Evolutionary conservation across 1,140 invertebrate species (phyloP).

Genomic region (Mylabris phalerata): DNA sequence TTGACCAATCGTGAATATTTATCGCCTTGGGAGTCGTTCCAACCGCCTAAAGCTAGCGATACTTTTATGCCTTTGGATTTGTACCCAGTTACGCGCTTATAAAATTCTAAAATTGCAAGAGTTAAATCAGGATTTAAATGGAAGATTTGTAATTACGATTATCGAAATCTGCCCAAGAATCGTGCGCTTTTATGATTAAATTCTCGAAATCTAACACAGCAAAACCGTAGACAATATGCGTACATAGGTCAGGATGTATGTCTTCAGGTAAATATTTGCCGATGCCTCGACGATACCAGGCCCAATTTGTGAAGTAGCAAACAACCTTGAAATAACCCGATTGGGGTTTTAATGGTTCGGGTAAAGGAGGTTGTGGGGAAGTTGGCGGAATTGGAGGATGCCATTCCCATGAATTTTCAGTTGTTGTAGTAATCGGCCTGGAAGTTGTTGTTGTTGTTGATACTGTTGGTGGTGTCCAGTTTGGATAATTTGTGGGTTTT

Average conservation of each 20-base stretch:
- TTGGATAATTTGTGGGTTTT: conserved; percentile 4
- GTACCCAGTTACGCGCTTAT: conserved; percentile 69
- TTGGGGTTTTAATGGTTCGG: conserved; percentile 32
- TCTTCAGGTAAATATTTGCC: conserved; percentile 79
- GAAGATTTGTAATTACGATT: conserved; percentile 53
- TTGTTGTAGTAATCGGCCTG: conserved; percentile 9
- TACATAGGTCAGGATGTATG: conserved; percentile 80
- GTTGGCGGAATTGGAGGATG: conserved; percentile 33
- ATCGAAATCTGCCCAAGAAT: conserved; percentile 84
- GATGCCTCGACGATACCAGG: conserved; percentile 77
- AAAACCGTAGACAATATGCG: conserved; percentile 89
- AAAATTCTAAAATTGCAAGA: conserved; percentile 57
- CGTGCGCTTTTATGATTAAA: conserved; percentile 72
- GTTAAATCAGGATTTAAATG: neutral
- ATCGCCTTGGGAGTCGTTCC: conserved; percentile 82
- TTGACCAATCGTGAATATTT: conserved; percentile 80
- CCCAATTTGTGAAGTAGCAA: conserved; percentile 93
- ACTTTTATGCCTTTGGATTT: conserved; percentile 78
- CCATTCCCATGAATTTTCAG: conserved; percentile 27
- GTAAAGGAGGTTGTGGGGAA: conserved; percentile 27
- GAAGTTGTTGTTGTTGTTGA: conserved; percentile 19
- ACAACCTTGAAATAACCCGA: conserved; percentile 62
- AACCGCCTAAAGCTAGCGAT: conserved; percentile 75
- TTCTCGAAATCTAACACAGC: conserved; percentile 75
- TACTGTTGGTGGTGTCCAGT: conserved; percentile 23